Conservation (phyloP, 2,888 invertebrate species). For the Melieria omissa region DNA sequence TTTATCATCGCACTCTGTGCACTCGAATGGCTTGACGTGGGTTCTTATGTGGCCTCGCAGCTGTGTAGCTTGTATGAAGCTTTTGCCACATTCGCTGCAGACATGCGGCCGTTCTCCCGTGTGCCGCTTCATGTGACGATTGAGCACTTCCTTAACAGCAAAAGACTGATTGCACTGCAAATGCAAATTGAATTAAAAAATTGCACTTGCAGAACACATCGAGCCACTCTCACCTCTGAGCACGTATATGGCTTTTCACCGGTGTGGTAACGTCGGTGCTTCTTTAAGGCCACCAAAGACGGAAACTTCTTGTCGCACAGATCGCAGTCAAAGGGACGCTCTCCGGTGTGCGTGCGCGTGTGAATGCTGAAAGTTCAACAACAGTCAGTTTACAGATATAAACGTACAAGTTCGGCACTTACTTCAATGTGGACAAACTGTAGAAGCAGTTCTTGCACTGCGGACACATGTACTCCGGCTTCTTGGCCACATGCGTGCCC, state of each 20-base stretch:
- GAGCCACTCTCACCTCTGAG: slow-evolving; percentile 68
- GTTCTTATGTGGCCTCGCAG: slow-evolving; percentile 79
- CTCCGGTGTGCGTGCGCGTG: slow-evolving; percentile 75
- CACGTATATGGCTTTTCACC: slow-evolving; percentile 77
- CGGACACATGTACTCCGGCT: slow-evolving; percentile 72
- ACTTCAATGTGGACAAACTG: slow-evolving; percentile 71
- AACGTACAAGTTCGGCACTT: slow-evolving; percentile 37
- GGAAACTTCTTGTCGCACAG: slow-evolving; percentile 77
- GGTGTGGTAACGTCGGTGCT: slow-evolving; percentile 74
- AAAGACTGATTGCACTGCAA: slow-evolving; percentile 80
- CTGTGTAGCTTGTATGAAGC: slow-evolving; percentile 88
- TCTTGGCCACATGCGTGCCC: slow-evolving; percentile 70
- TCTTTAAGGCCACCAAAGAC: slow-evolving; percentile 80
- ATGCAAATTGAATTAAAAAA: not conserved
- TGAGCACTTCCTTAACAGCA: slow-evolving; percentile 84
- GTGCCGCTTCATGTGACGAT: slow-evolving; percentile 79
- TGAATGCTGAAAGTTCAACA: slow-evolving; percentile 68
- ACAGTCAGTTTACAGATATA: not conserved
- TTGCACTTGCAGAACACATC: not conserved
- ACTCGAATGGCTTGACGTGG: slow-evolving; percentile 78
- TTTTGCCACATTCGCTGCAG: slow-evolving; percentile 73
- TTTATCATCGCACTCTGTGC: slow-evolving; percentile 70
- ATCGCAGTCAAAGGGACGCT: slow-evolving; percentile 77
- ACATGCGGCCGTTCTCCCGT: slow-evolving; percentile 65
- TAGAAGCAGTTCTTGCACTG: slow-evolving; percentile 76